A percentile compares a stretch with the other conserved stretches of the same genome.
Evolutionary conservation across 2,113 vertebrate genomes (phyloP).

Genomic region (Coptodon bakossiorum): DNA sequence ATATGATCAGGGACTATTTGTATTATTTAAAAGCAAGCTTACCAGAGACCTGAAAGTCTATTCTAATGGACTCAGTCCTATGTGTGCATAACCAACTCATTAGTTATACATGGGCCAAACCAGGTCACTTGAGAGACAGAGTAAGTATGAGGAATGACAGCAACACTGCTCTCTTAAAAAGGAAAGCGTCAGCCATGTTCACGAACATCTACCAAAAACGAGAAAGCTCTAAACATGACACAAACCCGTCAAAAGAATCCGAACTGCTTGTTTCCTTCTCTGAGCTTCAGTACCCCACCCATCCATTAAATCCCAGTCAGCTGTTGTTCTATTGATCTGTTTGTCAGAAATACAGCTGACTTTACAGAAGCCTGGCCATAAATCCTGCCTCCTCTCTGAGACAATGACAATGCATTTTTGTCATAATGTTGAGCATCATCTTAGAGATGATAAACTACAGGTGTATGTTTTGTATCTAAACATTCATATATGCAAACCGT

Average conservation of each 20-base stretch:
- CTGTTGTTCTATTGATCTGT: background rate
- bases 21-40: conserved; percentile 45
- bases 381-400: background rate
- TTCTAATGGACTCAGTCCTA: conserved; percentile 38
- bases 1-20: background rate
- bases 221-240: background rate
- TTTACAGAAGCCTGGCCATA: background rate
- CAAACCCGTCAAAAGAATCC: background rate
- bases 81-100: conserved; percentile 22
- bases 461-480: background rate
- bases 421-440: background rate
- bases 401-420: conserved; percentile 33
- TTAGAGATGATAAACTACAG: background rate
- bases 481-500: background rate
- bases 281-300: background rate
- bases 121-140: background rate
- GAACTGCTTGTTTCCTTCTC: background rate
- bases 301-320: background rate
- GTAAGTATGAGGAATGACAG: background rate
- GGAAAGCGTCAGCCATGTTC: background rate
- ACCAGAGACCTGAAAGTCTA: background rate
- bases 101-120: conserved; percentile 34
- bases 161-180: background rate
- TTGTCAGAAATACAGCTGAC: background rate
- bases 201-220: background rate